Evolutionary conservation across 2,113 vertebrate species (phyloP), one percentile per base, ranked within the genome.

Genomic region (Prunella fulvescens): DNA sequence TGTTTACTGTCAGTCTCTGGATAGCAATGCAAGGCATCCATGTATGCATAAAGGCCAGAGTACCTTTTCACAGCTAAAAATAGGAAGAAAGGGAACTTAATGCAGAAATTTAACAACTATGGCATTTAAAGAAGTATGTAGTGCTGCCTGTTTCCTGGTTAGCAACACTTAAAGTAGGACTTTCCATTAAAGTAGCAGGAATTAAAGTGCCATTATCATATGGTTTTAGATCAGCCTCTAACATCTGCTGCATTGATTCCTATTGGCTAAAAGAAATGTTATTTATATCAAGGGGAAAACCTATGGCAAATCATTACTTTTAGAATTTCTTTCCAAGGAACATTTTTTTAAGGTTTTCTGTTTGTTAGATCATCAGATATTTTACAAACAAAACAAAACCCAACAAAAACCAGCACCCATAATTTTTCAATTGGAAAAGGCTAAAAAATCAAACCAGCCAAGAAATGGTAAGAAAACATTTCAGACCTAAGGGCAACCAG

Each of bases 391-490:
- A 71, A 84, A 42, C 24, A 0, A 89, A 80, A 80, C 35, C 48
- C 83, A 80, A 61, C 14, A 33, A 91, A 91, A 91, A 1, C 1
- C 14, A 78, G 35, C 44, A 78, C 51, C 31, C 28, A 40, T 78
- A 81, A 74, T 86, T 88, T 88, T 93, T 93, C 81, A 67, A 4
- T 26, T 92, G 53, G 69, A 81, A 86, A 86, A 50, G 61, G 15
- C 33, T 86, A 85, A 87, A 45, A 91, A 86, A 64, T 87, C 12
- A 87, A 91, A 70, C 29, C 17, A 80, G n/a, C 48, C 66, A 90
- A 87, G 57, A 95, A 95, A 72, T 65, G 16, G 12, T 65, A 89
- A 79, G 54, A 89, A 95, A 94, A 82, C 5, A 51, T 61, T 95
- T 89, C 62, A 90, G 74, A 57, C 39, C 19, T 76, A 76, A 79